Evolutionary conservation across 2,797 vertebrate genomes (phyloP).

Genomic region (Sebastes hubbsi): DNA sequence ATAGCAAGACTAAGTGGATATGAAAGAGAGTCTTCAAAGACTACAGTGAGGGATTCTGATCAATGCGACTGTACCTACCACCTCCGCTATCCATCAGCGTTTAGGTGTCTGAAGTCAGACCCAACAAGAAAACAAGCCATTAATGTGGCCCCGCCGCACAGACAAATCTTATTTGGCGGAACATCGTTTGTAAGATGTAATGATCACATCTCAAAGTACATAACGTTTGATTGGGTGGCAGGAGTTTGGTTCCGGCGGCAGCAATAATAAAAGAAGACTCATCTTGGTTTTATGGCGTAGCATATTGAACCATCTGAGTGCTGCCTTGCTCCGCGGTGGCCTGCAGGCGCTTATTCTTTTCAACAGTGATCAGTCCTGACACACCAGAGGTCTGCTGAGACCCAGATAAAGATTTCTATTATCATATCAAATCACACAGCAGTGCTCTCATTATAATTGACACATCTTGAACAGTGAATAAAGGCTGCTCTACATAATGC

Average conservation of each 20-base stretch:
- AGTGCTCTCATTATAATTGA: conserved; percentile 80
- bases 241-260: conserved; percentile 65
- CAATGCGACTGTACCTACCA: conserved; percentile 9
- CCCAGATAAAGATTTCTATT: conserved; percentile 81
- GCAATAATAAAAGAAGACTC: conserved; percentile 78
- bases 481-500: conserved; percentile 78
- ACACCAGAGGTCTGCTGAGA: conserved; percentile 71
- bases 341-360: conserved; percentile 72
- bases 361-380: conserved; percentile 76
- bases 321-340: conserved; percentile 70
- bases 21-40: not conserved
- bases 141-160: conserved; percentile 55
- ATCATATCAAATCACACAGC: conserved; percentile 80
- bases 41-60: conserved; percentile 1
- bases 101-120: conserved; percentile 42
- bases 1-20: not conserved
- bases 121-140: conserved; percentile 73
- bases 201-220: conserved; percentile 74
- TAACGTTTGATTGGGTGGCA: conserved; percentile 76
- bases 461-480: conserved; percentile 76
- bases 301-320: conserved; percentile 81
- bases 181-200: conserved; percentile 76
- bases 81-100: conserved; percentile 42
- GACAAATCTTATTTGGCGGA: conserved; percentile 69
- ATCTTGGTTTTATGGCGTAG: conserved; percentile 77